phyloP scores from a whole-genome alignment of 2,888 invertebrate species.

The Heliconius sara region DNA sequence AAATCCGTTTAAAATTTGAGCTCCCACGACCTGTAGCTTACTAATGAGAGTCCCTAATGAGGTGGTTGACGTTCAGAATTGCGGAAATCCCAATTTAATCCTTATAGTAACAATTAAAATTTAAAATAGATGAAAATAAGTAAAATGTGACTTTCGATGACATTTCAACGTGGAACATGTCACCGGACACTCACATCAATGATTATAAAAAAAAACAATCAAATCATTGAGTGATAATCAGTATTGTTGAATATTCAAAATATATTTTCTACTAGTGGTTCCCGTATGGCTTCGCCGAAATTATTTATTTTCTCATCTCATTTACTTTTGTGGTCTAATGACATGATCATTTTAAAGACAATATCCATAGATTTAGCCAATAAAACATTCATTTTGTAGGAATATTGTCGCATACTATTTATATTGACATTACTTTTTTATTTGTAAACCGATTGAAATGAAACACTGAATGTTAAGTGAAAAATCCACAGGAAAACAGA shows the following conservation, averaged over 20 bases:
- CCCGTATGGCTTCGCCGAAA: too few relatives aligned
- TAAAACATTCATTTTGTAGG: too few relatives aligned
- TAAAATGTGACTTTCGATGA: not conserved
- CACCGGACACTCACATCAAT: not conserved
- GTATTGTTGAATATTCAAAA: not conserved
- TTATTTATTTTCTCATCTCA: too few relatives aligned
- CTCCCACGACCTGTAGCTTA: not conserved
- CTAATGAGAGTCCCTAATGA: not conserved
- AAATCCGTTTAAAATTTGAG: conserved; percentile 1
- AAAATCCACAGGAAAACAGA: too few relatives aligned
- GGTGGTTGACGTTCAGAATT: not conserved
- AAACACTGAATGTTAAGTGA: too few relatives aligned
- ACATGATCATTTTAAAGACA: too few relatives aligned
- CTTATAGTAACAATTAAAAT: not conserved
- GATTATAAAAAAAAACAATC: not conserved
- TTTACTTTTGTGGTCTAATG: too few relatives aligned
- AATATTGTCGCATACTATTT: too few relatives aligned
- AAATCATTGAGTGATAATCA: not conserved
- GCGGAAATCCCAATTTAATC: not conserved
- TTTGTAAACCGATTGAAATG: too few relatives aligned
- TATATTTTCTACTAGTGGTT: too few relatives aligned
- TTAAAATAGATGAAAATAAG: not conserved
- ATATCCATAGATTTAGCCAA: too few relatives aligned
- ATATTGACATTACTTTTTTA: too few relatives aligned
- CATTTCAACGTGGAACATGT: not conserved